Evolutionary conservation across 2,888 invertebrate species (phyloP).

Genomic region (Epirrhoe alternata): DNA sequence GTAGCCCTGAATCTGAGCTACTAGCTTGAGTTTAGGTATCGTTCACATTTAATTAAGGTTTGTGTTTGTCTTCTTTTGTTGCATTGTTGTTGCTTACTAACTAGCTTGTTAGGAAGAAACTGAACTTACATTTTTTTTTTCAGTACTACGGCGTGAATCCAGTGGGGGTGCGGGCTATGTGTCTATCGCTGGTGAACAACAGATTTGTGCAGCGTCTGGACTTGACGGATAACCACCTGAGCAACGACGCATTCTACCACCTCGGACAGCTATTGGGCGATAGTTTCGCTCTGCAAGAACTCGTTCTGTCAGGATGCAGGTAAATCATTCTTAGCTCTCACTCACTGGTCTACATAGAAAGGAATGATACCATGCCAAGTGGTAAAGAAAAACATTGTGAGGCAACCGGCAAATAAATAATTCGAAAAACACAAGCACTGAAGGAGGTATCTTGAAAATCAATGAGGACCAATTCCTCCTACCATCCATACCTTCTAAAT

Average conservation of each 20-base stretch:
- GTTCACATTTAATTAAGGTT: not conserved
- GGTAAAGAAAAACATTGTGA: no score
- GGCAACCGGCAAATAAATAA: no score
- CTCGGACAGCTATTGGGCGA: slow-evolving; percentile 54
- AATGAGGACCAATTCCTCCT: no score
- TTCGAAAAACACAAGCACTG: no score
- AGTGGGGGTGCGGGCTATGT: slow-evolving; percentile 53
- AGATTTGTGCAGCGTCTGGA: slow-evolving; percentile 51
- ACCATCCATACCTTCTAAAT: no score
- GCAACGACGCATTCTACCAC: slow-evolving; percentile 57
- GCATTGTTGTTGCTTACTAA: no score
- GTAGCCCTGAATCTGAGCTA: not conserved
- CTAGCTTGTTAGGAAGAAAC: no score
- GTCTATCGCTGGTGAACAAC: slow-evolving; percentile 51
- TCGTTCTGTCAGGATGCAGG: slow-evolving; percentile 56
- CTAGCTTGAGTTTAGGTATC: no score
- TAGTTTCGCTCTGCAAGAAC: slow-evolving; percentile 49
- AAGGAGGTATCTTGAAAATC: no score
- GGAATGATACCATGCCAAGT: no score
- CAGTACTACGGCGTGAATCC: slow-evolving; percentile 53
- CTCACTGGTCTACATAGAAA: no score
- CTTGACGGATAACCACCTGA: slow-evolving; percentile 54
- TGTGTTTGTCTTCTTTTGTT: no score
- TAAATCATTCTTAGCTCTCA: slow-evolving; percentile 14
- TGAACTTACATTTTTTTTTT: not conserved